Evolutionary conservation across 1,140 invertebrate species (phyloP).

Genomic region (Brachionus plicatilis): DNA sequence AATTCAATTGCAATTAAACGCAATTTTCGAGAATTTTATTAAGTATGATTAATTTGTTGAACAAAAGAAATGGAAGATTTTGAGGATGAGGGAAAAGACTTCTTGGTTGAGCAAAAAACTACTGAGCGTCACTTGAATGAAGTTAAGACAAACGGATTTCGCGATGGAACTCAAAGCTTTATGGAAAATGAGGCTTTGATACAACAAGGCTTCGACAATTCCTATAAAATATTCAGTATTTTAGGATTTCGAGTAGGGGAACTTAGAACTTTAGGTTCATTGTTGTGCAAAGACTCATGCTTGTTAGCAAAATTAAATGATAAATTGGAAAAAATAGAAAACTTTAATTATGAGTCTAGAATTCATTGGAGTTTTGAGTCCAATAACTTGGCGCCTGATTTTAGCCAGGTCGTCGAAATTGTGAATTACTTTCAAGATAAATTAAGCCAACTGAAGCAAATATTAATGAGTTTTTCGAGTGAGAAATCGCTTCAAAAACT

Average conservation of each 20-base stretch:
- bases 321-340: slow-evolving; percentile 24
- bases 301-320: slow-evolving; percentile 23
- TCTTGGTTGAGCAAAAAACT: neutral
- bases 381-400: neutral
- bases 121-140: slow-evolving; percentile 23
- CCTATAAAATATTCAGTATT: neutral
- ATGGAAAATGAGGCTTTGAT: slow-evolving; percentile 32
- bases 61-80: neutral
- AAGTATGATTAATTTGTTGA: neutral
- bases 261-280: neutral
- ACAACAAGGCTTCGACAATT: neutral
- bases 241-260: slow-evolving; percentile 13
- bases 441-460: neutral
- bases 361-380: slow-evolving; percentile 9
- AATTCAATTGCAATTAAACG: neutral
- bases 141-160: neutral
- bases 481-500: neutral
- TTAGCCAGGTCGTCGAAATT: neutral
- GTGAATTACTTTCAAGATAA: neutral
- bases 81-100: neutral
- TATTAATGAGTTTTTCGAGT: neutral
- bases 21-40: neutral
- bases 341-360: neutral
- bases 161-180: slow-evolving; percentile 6
- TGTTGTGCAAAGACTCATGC: neutral